Base-by-base conservation (phyloP, 2,797 vertebrate genomes). In the Pampus argenteus region DNA sequence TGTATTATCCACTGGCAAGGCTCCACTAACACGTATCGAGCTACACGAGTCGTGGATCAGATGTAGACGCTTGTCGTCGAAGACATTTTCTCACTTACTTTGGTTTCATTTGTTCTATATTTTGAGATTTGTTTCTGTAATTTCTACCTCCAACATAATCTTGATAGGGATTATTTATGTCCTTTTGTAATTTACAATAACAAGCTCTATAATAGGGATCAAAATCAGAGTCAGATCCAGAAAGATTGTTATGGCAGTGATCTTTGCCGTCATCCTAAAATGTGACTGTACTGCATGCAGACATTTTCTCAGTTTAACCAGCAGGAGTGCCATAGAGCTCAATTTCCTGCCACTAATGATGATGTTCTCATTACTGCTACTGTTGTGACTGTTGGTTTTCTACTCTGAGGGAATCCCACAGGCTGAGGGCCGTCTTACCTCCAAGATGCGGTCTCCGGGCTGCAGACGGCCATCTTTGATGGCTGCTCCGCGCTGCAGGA, bases 381-480 rank as follows among this genome's bases (percentile, higher is more conserved):
- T 20, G 54, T n/a, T 47, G 6, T 18, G 22, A 14, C 40, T 38
- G 26, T 3, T 28, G 11, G 17, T 71, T 23, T 18, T 28, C 34
- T 28, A 2, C 52, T 34, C 45, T 4, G 47, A 1, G 5, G 50
- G 29, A 9, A 29, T 58, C 18, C 15, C 20, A n/a, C 45, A 8
- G 11, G 34, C n/a, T 1, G 26, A 29, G 5, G 4, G 15, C 6
- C 13, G 26, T 15, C 84, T 89, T 63, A 99, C 98, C 97, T 99
- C 96, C 75, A 98, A 85, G 92, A 99, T 97, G 83, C 96, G 93
- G 88, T 98, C 97, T 51, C 97, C 97, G 2, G 97, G 96, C 76
- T 96, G 96, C 70, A 99, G 95, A 50, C 96, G 96, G 6, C 98
- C 97, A 54, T 99, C 98, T 89, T 96, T 96, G 68, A 99, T 78